Evolutionary conservation across 2,797 vertebrate genomes (phyloP).

Genomic region (Sebastes itinus): DNA sequence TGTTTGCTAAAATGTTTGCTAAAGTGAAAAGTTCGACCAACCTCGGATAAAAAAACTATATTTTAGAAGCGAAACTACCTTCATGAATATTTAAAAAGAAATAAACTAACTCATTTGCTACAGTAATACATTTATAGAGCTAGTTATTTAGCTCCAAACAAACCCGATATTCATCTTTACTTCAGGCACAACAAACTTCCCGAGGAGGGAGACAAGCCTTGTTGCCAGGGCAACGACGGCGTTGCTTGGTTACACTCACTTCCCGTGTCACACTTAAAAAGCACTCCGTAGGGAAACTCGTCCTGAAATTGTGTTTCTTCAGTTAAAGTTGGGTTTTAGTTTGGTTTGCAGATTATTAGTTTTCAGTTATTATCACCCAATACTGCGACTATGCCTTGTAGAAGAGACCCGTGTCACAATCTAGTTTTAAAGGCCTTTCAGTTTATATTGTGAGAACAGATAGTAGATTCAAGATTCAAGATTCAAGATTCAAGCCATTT

Average conservation of each 20-base stretch:
- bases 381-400: background rate
- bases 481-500: no score
- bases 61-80: background rate
- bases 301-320: background rate
- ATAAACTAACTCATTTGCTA: background rate
- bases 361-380: background rate
- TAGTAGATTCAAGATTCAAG: no score
- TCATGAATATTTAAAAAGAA: background rate
- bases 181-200: conserved; percentile 14
- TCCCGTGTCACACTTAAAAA: conserved; percentile 59
- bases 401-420: background rate
- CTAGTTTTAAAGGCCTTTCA: background rate
- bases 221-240: conserved; percentile 50
- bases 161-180: background rate
- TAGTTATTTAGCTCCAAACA: background rate
- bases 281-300: conserved; percentile 32
- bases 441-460: background rate
- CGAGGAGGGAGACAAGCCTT: conserved; percentile 21
- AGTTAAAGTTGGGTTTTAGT: fast-evolving
- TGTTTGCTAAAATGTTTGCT: background rate
- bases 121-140: fast-evolving
- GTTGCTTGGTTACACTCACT: conserved; percentile 49
- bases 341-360: background rate
- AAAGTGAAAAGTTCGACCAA: background rate
- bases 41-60: background rate